Percentiles rank a stretch among this genome's conserved stretches.
Conservation (phyloP, 2,113 vertebrate genomes). For the Thermophis baileyi region DNA sequence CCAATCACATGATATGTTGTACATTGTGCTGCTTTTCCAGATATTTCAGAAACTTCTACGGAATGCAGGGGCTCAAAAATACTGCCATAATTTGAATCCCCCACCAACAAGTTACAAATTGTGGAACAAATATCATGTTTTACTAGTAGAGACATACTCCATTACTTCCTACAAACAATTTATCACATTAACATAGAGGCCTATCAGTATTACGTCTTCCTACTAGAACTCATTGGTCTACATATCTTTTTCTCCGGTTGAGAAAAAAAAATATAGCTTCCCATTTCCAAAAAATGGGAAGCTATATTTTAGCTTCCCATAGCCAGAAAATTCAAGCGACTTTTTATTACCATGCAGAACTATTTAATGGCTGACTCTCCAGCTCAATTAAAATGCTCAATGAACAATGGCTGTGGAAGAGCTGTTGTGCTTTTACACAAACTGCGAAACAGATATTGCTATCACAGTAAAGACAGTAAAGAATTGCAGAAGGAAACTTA, state of each 20-base stretch:
- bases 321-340: not conserved
- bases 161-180: not conserved
- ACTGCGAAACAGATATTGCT: not conserved
- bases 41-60: not conserved
- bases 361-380: not conserved
- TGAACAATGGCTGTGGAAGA: not conserved
- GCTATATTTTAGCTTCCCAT: not conserved
- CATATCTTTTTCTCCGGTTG: too few species aligned
- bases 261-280: not conserved
- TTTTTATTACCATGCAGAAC: not conserved
- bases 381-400: not conserved
- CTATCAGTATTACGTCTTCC: not conserved
- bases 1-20: not conserved
- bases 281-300: not conserved
- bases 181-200: not conserved
- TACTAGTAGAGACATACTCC: not conserved
- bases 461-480: not conserved
- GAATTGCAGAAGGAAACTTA: not conserved
- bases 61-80: not conserved
- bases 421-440: not conserved
- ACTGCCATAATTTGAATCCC: not conserved
- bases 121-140: not conserved
- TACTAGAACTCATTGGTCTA: not conserved
- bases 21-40: not conserved
- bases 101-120: not conserved